These are phyloP conservation scores for Acanthis flammea DNA, from an alignment of 2,797 vertebrate genomes.

Conservation along the genomic window DNA sequence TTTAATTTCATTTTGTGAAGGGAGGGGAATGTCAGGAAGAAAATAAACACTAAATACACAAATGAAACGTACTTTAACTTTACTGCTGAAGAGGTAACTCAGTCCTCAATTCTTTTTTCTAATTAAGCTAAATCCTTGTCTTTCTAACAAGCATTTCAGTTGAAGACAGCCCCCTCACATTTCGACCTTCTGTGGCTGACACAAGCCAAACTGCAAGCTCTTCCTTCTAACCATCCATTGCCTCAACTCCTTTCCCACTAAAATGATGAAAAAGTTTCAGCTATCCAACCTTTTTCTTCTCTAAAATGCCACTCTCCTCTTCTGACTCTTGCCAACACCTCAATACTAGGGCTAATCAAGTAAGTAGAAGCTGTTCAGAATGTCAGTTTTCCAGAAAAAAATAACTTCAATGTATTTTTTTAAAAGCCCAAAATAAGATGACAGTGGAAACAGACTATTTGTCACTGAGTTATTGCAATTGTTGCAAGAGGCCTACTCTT, in stretches of 20 bases:
- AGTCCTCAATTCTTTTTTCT: neutral
- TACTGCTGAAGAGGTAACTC: neutral
- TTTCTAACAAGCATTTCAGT: neutral
- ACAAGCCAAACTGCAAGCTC: neutral
- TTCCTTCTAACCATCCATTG: neutral
- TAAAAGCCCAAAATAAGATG: neutral
- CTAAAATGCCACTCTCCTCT: neutral
- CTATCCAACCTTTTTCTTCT: neutral
- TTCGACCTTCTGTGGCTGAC: neutral
- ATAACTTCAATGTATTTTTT: neutral
- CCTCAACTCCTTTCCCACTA: neutral
- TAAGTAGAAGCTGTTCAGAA: neutral
- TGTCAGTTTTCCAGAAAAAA: neutral
- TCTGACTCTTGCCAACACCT: neutral
- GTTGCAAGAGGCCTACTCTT: neutral
- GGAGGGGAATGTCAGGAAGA: neutral
- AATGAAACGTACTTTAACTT: neutral
- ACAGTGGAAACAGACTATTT: neutral
- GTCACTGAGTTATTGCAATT: neutral
- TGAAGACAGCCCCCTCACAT: neutral
- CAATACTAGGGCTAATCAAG: neutral
- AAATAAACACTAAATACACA: neutral
- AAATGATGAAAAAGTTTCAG: neutral
- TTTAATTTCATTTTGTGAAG: slow-evolving; percentile 5
- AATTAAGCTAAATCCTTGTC: neutral